Conservation (phyloP, 2,797 vertebrate species). For the Enoplosus armatus region DNA sequence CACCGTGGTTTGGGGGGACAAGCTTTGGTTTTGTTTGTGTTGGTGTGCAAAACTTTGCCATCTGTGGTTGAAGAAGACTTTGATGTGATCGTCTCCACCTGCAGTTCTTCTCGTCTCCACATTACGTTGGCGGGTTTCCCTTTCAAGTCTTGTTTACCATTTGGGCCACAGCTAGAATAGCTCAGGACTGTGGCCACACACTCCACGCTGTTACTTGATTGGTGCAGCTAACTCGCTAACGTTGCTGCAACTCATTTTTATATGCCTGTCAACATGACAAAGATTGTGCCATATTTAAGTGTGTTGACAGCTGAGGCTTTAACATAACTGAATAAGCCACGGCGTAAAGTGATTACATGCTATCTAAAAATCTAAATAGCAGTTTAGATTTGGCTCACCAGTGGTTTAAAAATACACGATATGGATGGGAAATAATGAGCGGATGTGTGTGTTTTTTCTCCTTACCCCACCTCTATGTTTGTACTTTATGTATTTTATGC, state of each 20-base stretch:
- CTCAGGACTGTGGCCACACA: slow-evolving; percentile 3
- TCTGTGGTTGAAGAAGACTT: slow-evolving; percentile 46
- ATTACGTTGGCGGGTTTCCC: slow-evolving; percentile 31
- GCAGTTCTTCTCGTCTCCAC: slow-evolving; percentile 34
- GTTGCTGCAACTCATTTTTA: slow-evolving; percentile 20
- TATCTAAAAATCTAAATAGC: slow-evolving; percentile 35
- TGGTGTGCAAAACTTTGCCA: slow-evolving; percentile 28
- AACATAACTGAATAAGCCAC: neutral
- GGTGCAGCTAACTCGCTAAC: neutral
- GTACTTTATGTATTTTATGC: neutral
- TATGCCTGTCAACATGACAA: slow-evolving; percentile 17
- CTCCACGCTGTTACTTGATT: neutral
- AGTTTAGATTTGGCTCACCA: slow-evolving; percentile 36
- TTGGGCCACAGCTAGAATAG: slow-evolving; percentile 29
- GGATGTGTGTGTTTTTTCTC: slow-evolving; percentile 19
- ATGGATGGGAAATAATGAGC: slow-evolving; percentile 41
- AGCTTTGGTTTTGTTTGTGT: slow-evolving; percentile 36
- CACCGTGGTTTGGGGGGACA: slow-evolving; percentile 24
- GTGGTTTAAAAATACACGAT: slow-evolving; percentile 44
- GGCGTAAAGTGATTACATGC: slow-evolving; percentile 40
- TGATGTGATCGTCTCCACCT: slow-evolving; percentile 47
- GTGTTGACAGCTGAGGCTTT: slow-evolving; percentile 23
- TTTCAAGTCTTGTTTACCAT: slow-evolving; percentile 15
- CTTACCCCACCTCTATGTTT: neutral
- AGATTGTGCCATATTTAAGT: slow-evolving; percentile 24